phyloP scores from a whole-genome alignment of 2,888 invertebrate genomes.

The Osmoderma eremita region DNA sequence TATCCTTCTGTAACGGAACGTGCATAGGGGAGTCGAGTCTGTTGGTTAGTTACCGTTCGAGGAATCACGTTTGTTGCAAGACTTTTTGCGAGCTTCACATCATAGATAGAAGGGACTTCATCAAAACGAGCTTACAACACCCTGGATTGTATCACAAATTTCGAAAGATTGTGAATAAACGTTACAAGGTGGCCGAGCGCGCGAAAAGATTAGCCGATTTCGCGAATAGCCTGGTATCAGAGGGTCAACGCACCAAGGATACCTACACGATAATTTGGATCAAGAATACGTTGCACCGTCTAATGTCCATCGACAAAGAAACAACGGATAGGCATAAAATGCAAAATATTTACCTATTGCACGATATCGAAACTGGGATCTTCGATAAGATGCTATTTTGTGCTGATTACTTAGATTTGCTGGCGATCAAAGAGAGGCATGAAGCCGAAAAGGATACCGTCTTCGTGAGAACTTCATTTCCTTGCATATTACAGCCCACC shows the following conservation, averaged over 20 bases:
- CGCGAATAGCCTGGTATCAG: conserved; percentile 7
- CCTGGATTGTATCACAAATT: conserved; percentile 14
- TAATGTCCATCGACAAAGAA: conserved; percentile 45
- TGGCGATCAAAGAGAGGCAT: conserved; percentile 45
- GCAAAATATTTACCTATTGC: conserved; percentile 46
- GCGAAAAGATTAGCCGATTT: conserved; percentile 16
- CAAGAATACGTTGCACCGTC: conserved; percentile 44
- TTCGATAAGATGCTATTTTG: conserved; percentile 42
- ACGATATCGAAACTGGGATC: conserved; percentile 39
- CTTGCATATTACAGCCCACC: conserved; percentile 45
- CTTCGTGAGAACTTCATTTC: conserved; percentile 45
- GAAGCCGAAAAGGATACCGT: conserved; percentile 44
- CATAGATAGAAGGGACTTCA: conserved; percentile 33
- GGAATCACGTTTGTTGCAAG: conserved; percentile 35
- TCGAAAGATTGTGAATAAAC: conserved; percentile 8
- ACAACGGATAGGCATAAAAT: conserved; percentile 39
- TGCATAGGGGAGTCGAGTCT: conserved; percentile 45
- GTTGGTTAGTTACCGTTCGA: conserved; percentile 27
- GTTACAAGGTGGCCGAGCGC: conserved; percentile 18
- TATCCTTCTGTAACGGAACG: conserved; percentile 44
- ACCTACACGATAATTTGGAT: conserved; percentile 45
- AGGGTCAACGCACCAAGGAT: conserved; percentile 16
- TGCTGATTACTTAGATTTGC: conserved; percentile 43
- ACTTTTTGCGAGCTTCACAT: conserved; percentile 38
- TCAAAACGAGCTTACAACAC: background rate